Percentiles rank a stretch among this genome's conserved stretches.
These are phyloP conservation scores for Pachypeltis micranthus DNA, from an alignment of 1,140 invertebrate genomes.

Conservation along the genomic window DNA sequence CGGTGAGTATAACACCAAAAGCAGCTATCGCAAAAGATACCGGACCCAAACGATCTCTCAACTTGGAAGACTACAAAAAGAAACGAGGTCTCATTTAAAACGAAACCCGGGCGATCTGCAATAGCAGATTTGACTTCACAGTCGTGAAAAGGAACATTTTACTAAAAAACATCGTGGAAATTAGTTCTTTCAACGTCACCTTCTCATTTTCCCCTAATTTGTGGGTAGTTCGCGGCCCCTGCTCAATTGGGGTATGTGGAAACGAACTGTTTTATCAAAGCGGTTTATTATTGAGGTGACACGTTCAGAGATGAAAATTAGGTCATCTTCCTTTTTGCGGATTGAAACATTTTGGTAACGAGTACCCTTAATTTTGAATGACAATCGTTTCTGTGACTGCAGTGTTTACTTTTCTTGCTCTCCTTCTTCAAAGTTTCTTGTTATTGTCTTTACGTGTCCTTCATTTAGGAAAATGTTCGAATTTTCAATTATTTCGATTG, in stretches of 20 bases:
- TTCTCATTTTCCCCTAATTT: background rate
- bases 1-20: conserved; percentile 61
- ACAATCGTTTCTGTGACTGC: background rate
- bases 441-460: background rate
- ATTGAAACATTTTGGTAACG: background rate
- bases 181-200: background rate
- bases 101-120: background rate
- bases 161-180: background rate
- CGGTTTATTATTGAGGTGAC: background rate
- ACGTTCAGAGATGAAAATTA: background rate
- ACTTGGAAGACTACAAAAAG: conserved; percentile 94
- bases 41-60: conserved; percentile 77
- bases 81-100: conserved; percentile 66
- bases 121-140: background rate
- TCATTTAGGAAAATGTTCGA: background rate
- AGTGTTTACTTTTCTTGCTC: background rate
- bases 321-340: background rate
- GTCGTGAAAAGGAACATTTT: background rate
- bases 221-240: background rate
- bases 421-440: too few relatives aligned
- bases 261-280: background rate
- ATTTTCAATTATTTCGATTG: conserved; percentile 4
- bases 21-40: conserved; percentile 60
- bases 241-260: background rate
- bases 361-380: background rate